Base-by-base conservation (phyloP, 1,140 invertebrate species). In the Aphaenogaster rudis region DNA sequence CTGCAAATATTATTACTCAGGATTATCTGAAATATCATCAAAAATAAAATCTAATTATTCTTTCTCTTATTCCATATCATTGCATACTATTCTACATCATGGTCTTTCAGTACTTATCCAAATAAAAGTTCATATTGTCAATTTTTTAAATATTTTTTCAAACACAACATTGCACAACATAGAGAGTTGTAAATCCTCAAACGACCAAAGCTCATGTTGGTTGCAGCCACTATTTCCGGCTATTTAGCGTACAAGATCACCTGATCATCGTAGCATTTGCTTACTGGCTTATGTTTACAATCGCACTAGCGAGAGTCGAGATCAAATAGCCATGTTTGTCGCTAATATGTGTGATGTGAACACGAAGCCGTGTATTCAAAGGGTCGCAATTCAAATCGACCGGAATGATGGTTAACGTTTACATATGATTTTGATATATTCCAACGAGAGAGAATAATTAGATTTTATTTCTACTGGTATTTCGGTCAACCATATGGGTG, bases 261-360 rank as follows among this genome's bases (percentile, higher is more conserved):
- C 42, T 61, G 80, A 84, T 84, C 64, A 81, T 81, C 80, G 80
- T 84, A 74, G 54, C 69, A 84, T 84, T 82, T 84, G 80, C 80
- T 84, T 84, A 76, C 54, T 76, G 80, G 80, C 80, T 84, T 84
- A 84, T 84, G 80, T 84, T 84, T 84, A 84, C 80, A 84, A 76
- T 84, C 69, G 80, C 80, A 84, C 69, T 76, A 84, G 80, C 80
- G 80, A 84, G 80, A 84, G 54, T 84, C 69, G 80, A 84, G 80
- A 84, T 84, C 80, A 84, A 84, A 84, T 84, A 84, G 80, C 69
- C 45, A 84, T 76, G 80, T 84, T 84, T 84, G 80, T 74, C 69
- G 69, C 69, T 84, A 84, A 84, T 84, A 84, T 84, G 80, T 84
- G 69, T 84, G 57, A 84, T 76, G 80, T 76, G 80, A 84, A 84